Evolutionary conservation across 2,797 vertebrate species (phyloP), one percentile per base, ranked within the genome.

Genomic region (Danio choprae): DNA sequence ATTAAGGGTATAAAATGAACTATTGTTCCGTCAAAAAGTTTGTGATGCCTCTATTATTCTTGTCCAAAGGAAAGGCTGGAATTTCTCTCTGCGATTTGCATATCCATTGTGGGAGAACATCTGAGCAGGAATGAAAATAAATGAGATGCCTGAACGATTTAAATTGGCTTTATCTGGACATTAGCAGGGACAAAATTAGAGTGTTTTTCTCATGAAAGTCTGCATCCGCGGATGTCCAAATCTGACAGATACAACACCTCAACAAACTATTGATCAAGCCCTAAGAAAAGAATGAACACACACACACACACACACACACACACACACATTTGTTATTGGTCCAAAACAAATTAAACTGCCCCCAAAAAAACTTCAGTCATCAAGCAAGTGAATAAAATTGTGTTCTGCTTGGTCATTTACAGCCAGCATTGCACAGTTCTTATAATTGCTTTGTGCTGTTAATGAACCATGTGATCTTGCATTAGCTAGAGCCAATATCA

Each of bases 41-140:
- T 77, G 78, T 59, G 68, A 81, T 81, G 62, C 62, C 55, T 67
- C 74, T 60, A 41, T 81, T 78, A 77, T 77, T 41, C 48, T 38
- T 56, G 18, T 67, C 62, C 74, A 46, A 68, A 50, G 18, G 62
- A 62, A 62, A 48, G n/a, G 18, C 62, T 20, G 67, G 82, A 73
- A 81, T 77, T 74, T 88, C 86, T 85, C 76, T 36, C 72, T 74
- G 71, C 7, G 29, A 84, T 85, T 84, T 85, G 77, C 85, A 83
- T 79, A 81, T 65, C 74, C 59, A 85, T 83, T 82, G 80, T 77
- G 40, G 58, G 48, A 62, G 15, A 77, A 73, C 83, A 83, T 77
- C 62, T 48, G 56, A 69, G 74, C 48, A 70, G 81, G 77, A 83
- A 67, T 60, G 74, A 85, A 83, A 84, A 81, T 77, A 86, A 81